Percentiles rank a stretch among this genome's conserved stretches.
Conservation (phyloP, 2,888 invertebrate genomes). For the Hirtodrosophila duncani region DNA sequence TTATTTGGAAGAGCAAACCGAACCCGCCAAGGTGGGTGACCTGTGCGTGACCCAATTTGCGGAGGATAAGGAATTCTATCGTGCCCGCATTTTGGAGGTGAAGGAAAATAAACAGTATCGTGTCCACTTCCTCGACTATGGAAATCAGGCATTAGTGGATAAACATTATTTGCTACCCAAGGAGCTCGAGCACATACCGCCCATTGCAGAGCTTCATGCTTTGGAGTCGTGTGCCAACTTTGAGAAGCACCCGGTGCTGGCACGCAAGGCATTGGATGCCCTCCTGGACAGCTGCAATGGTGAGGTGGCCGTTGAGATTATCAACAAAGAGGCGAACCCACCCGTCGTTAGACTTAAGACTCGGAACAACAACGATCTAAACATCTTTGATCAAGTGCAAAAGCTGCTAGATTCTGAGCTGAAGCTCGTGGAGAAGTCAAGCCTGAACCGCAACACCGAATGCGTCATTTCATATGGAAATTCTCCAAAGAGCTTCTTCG, state of each 20-base stretch:
- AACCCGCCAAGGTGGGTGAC: slow-evolving; percentile 75
- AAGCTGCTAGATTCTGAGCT: slow-evolving; percentile 54
- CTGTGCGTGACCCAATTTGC: slow-evolving; percentile 87
- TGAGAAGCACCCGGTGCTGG: slow-evolving; percentile 53
- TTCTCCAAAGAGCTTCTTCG: slow-evolving; percentile 85
- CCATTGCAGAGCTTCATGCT: slow-evolving; percentile 81
- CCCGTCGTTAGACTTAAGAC: slow-evolving; percentile 63
- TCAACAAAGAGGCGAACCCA: slow-evolving; percentile 51
- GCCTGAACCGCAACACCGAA: slow-evolving; percentile 41
- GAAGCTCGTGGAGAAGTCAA: slow-evolving; percentile 19
- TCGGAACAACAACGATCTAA: slow-evolving; percentile 52
- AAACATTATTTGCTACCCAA: slow-evolving; percentile 82
- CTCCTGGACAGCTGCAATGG: slow-evolving; percentile 68
- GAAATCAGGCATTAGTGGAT: slow-evolving; percentile 81
- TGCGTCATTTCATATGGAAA: slow-evolving; percentile 84
- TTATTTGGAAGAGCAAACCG: slow-evolving; percentile 64
- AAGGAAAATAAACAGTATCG: slow-evolving; percentile 81
- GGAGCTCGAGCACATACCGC: slow-evolving; percentile 80
- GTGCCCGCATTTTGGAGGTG: slow-evolving; percentile 88
- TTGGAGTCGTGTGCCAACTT: slow-evolving; percentile 81
- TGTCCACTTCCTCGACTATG: slow-evolving; percentile 86
- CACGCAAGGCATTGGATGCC: slow-evolving; percentile 63
- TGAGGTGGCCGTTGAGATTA: slow-evolving; percentile 64
- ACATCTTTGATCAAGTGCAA: slow-evolving; percentile 67
- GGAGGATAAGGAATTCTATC: slow-evolving; percentile 91